Conservation (phyloP, 2,888 invertebrate genomes). For the Tiliacea aurago region DNA sequence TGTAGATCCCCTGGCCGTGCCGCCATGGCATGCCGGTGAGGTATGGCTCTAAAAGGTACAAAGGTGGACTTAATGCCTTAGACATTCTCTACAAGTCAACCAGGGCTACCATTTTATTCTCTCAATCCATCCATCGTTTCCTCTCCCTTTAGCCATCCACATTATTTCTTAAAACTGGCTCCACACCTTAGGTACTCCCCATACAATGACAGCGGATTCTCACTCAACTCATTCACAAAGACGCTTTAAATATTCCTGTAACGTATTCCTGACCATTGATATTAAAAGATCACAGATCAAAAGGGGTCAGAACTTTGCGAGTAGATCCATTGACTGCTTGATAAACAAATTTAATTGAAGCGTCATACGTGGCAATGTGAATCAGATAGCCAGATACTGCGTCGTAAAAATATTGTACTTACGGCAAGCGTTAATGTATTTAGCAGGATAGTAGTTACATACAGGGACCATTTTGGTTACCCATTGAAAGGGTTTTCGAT, state of each 20-base stretch:
- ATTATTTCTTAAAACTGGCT: too few species aligned
- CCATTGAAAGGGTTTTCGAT: too few species aligned
- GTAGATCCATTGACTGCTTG: conserved; percentile 7
- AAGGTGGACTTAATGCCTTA: too few species aligned
- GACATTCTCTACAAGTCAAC: too few species aligned
- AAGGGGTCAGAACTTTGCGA: not conserved
- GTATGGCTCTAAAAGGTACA: too few species aligned
- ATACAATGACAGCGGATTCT: not conserved
- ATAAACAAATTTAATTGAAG: conserved; percentile 32
- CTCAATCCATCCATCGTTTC: not conserved
- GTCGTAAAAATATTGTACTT: not conserved
- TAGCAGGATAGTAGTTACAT: not conserved
- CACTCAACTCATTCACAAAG: not conserved
- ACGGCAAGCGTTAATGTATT: not conserved
- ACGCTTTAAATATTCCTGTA: not conserved
- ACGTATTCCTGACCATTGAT: not conserved
- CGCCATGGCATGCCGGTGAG: too few species aligned
- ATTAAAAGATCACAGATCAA: conserved; percentile 11
- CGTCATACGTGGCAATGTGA: conserved; percentile 26
- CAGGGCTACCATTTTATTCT: not conserved
- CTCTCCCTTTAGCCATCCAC: not conserved
- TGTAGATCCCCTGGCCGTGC: too few species aligned
- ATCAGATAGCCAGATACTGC: conserved; percentile 16
- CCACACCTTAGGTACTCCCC: not conserved
- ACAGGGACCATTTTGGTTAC: too few species aligned